phyloP scores from a whole-genome alignment of 2,888 invertebrate species.

The Andrena fulva region DNA sequence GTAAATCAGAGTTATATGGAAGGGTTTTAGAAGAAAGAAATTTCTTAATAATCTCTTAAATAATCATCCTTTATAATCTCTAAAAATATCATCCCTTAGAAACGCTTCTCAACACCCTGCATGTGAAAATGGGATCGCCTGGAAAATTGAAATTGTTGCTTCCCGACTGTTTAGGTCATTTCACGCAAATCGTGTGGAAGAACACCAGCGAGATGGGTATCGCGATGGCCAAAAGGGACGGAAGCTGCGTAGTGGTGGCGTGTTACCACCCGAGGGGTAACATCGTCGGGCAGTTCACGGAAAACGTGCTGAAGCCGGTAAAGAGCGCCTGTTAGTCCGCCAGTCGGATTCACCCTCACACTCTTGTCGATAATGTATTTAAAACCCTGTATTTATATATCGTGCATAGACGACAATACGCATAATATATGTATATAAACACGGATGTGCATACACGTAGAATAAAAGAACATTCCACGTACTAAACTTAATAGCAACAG shows the following conservation, averaged over 20 bases:
- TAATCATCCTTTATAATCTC: too few relatives aligned
- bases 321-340: constrained; percentile 71
- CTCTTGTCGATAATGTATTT: constrained; percentile 75
- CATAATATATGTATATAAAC: constrained; percentile 70
- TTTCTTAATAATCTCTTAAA: too few relatives aligned
- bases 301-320: constrained; percentile 83
- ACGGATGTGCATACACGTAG: constrained; percentile 71
- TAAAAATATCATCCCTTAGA: too few relatives aligned
- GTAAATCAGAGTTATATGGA: too few relatives aligned
- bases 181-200: constrained; percentile 94
- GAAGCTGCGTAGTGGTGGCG: constrained; percentile 87
- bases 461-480: constrained; percentile 78
- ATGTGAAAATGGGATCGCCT: too few relatives aligned
- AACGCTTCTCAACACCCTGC: too few relatives aligned
- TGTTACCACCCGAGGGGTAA: constrained; percentile 89
- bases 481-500: constrained; percentile 50
- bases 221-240: constrained; percentile 88
- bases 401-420: constrained; percentile 62
- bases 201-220: constrained; percentile 91
- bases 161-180: constrained; percentile 82
- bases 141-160: neutral
- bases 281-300: constrained; percentile 85
- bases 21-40: too few relatives aligned
- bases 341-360: constrained; percentile 35
- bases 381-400: constrained; percentile 71